Base-by-base conservation (phyloP, 2,888 invertebrate species). In the Graphium colonna region DNA sequence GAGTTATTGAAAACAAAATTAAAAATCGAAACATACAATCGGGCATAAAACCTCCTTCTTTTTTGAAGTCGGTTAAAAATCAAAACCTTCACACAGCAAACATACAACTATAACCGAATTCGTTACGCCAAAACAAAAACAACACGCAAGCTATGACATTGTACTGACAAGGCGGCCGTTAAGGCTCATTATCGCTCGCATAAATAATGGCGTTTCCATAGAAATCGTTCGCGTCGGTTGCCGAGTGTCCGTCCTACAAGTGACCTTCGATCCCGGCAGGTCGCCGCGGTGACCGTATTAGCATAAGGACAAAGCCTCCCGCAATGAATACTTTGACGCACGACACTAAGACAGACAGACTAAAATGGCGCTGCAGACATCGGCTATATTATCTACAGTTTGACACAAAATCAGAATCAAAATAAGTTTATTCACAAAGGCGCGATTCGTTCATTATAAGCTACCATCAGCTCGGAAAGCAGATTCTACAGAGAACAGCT, bases 271-370 rank as follows among this genome's bases (percentile, higher is more conserved):
- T 77, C 79, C 75, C 71, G 71, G 56, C 53, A 70, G 75, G 76
- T 81, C 83, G 82, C 85, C 84, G 76, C 81, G 77, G 75, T 73
- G 63, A 65, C 67, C 64, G 61, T 68, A 85, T 86, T 83, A 79
- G 76, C 85, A 86, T 85, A 79, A 67, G 74, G 79, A 87, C 86
- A 86, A 86, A 86, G 86, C 82, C 75, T 77, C 69, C 68, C 67
- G 67, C 75, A 72, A 71, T 78, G 78, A 80, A 78, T 78, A 80
- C 76, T 81, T 53, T 83, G 84, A 82, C 79, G 82, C 72, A 78
- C 76, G 77, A 73, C 76, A 75, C 67, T 60, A 26, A 43, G 39
- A 39, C 58, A n/a, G 46, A 56, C 57, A 60, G 60, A 59, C 13
- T 80, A 84, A 77, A 75, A 81, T 77, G 77, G 45, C 64, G 69